Percentiles rank a stretch among this genome's conserved stretches.
Conservation (phyloP, 2,888 invertebrate genomes). For the Eledona agricola region DNA sequence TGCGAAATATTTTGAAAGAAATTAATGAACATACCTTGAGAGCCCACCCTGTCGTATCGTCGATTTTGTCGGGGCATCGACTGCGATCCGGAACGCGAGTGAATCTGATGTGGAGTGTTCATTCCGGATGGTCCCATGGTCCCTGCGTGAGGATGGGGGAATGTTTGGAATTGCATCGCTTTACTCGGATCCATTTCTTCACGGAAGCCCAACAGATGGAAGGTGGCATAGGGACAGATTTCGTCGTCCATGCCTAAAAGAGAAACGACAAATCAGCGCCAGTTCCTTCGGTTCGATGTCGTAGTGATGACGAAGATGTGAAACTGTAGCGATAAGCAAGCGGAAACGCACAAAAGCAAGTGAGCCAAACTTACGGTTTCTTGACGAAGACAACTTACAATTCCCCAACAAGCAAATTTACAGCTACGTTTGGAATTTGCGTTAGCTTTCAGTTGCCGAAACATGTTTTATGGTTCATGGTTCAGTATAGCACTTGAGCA, state of each 20-base stretch:
- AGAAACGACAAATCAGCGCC: neutral
- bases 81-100: conserved; percentile 87
- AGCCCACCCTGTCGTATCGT: conserved; percentile 61
- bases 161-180: conserved; percentile 89
- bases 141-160: conserved; percentile 85
- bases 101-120: conserved; percentile 72
- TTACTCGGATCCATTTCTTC: conserved; percentile 95
- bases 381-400: neutral
- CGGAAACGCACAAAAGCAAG: conserved; percentile 6
- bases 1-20: too few relatives aligned
- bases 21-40: conserved; percentile 57
- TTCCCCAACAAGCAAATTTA: too few relatives aligned
- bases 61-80: conserved; percentile 76
- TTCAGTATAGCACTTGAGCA: too few relatives aligned
- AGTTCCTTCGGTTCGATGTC: neutral
- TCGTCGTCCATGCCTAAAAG: conserved; percentile 90
- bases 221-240: conserved; percentile 96
- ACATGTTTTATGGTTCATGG: conserved; percentile 1
- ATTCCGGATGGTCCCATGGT: conserved; percentile 84
- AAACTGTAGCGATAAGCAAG: neutral
- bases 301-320: too few relatives aligned
- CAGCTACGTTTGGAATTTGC: too few relatives aligned
- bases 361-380: conserved; percentile 7
- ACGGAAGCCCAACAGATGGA: conserved; percentile 93
- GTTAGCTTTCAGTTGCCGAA: conserved; percentile 1